phyloP scores from a whole-genome alignment of 2,113 vertebrate species.

The Camelus bactrianus region DNA sequence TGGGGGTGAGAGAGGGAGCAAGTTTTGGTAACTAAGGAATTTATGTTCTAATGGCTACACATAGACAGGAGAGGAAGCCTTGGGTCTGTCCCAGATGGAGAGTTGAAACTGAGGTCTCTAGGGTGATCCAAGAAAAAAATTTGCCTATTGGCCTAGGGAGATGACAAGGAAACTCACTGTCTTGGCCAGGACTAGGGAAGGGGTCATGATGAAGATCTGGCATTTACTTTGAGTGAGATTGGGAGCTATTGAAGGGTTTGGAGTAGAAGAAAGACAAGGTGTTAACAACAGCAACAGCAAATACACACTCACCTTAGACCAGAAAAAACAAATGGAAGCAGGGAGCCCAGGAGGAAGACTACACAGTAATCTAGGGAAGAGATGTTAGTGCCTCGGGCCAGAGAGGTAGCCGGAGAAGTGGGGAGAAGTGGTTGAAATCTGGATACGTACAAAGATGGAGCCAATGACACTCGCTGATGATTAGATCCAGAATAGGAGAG shows the following conservation, averaged over 20 bases:
- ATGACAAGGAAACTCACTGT: background rate
- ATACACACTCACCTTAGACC: background rate
- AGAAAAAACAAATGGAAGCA: background rate
- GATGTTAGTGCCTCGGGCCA: rapidly evolving
- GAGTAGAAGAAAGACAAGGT: background rate
- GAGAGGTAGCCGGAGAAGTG: no score
- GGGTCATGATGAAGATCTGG: background rate
- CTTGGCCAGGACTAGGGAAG: background rate
- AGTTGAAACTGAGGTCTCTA: background rate
- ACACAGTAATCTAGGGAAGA: background rate
- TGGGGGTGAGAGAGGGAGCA: rapidly evolving
- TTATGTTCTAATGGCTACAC: background rate
- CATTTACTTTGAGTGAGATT: background rate
- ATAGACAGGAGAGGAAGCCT: background rate
- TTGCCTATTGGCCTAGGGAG: background rate
- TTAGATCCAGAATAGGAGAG: background rate
- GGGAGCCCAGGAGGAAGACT: background rate
- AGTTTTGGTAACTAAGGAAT: background rate
- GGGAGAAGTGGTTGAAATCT: background rate
- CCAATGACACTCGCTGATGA: background rate
- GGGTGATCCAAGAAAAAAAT: background rate
- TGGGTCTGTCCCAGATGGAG: background rate
- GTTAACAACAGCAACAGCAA: background rate
- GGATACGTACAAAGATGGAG: background rate
- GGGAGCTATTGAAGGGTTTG: background rate